Evolutionary conservation across 2,797 vertebrate genomes (phyloP), one percentile per base, ranked within the genome.

Genomic region (Manis pentadactyla): DNA sequence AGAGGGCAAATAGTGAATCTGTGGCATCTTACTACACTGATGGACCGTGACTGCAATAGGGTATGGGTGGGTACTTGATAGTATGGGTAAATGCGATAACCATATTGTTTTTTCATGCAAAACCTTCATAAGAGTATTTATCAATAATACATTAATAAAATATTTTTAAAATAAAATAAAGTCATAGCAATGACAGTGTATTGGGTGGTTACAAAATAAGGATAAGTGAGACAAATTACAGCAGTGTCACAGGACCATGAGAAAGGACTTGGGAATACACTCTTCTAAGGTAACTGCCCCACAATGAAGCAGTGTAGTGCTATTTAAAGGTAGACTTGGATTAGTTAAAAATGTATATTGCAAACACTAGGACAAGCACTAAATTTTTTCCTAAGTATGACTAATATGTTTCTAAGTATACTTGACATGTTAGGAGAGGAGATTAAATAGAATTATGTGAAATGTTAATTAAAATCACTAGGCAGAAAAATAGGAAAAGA

Each of bases 401-500:
- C 37, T 39, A 39, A 39, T 39, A 39, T 39, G 37, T 39, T 39
- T 39, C 37, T 39, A 66, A 12, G 3, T 64, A 73, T 84, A 63
- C 61, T 49, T 59, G 14, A 69, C 69, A 51, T 42, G 0, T 73
- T 68, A 78, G 53, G 9, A 77, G 42, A 85, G 21, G 37, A 78
- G 17, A 78, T 68, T 83, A 95, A 83, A 10, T 79, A 34, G 37
- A 64, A 46, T 71, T 19, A 51, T 77, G 55, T 83, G 53, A 88
- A 93, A 84, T 63, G 7, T 88, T 34, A 42, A 1, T 87, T 59
- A 64, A 88, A 92, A 89, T 74, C 37, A 93, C 85, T 25, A 84
- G 53, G n/a, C 29, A 93, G 53, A 78, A 89, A 90, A 77, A 31
- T 64, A 57, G 34, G 49, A 15, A 18, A 15, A 39, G 34, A 69